Base-by-base conservation (phyloP, 1,140 invertebrate species). In the Zaprionus ornatus region DNA sequence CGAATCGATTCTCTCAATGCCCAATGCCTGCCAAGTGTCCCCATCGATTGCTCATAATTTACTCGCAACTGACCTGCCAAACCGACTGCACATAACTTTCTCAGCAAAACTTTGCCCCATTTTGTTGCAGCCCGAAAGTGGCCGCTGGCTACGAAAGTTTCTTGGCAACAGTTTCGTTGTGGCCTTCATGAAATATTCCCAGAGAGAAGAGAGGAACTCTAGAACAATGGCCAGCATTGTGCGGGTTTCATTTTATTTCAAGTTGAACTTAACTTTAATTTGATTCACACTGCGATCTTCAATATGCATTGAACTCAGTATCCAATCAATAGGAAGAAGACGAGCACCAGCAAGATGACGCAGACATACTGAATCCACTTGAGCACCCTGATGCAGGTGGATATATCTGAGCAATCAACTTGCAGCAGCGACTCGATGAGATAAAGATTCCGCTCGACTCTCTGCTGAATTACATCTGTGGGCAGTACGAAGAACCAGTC, bases 401-500 rank as follows among this genome's bases (percentile, higher is more conserved):
- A 17, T 42, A 17, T 0, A 0, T 0, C 5, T n/a, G 40, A 42
- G 2, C 2, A 3, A 7, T 45, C 40, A 1, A 2, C 2, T 2
- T 19, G 0, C 40, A 45, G 0, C 6, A 45, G 2, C 1, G 1
- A 3, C n/a, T 7, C 17, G n/a, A 45, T 7, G 0, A 79, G 25
- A 7, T 12, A 9, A 0, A 77, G 23, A 29, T 67, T 52, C 2
- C 65, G 27, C 3, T 55, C 19, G 0, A 0, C 2, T 3, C 0
- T n/a, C 0, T 3, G 12, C 4, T 1, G 1, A 6, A n/a, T 10
- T 4, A 65, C n/a, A 6, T 0, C 10, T 7, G 2, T 17, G 0
- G 54, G 27, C 17, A 64, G 45, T 7, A 71, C 12, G 10, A 9
- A 0, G 15, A 79, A 82, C 81, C 79, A 83, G 0, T 4, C 1